Base-by-base conservation (phyloP, 2,797 vertebrate genomes). In the Apogon talboti region DNA sequence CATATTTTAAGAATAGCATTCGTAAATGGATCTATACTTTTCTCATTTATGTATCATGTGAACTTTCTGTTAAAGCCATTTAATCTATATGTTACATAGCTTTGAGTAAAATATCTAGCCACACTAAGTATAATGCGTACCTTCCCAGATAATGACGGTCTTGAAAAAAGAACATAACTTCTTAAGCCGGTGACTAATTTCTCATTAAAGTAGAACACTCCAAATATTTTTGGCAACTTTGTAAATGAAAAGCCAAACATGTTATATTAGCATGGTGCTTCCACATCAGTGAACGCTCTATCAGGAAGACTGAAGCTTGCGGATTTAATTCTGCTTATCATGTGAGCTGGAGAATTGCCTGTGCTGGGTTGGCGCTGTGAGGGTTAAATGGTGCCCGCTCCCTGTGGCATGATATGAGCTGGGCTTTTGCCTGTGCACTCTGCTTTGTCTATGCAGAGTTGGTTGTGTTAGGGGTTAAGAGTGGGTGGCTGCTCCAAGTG, bases 401-500 rank as follows among this genome's bases (percentile, higher is more conserved):
- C 72, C 84, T 71, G 83, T 89, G 87, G 87, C 88, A 85, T 82
- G 82, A 88, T 88, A 88, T 76, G 83, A 89, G 88, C 87, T 88
- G 88, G 90, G 81, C 68, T 61, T 83, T 63, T 86, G 90, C 90
- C 89, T 84, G 80, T 72, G 83, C 84, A 73, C 84, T 83, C 84
- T 82, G 85, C 83, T 79, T 86, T 74, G 76, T 83, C 82, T 78
- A 59, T 15, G 44, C 80, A 63, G 74, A 79, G 76, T 77, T 57
- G 80, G 56, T 65, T 47, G 80, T 76, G 78, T 76, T 60, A 61
- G 57, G 81, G 79, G 87, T 86, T 82, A 79, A 81, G 81, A 73
- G 84, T 60, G 76, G 68, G 71, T 73, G 62, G 61, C 75, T 67
- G 61, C 86, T 88, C 82, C 79, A 71, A 88, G 82, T 79, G 86